These are phyloP conservation scores for Mobula hypostoma DNA, from an alignment of 2,113 vertebrate genomes.

Conservation along the genomic window DNA sequence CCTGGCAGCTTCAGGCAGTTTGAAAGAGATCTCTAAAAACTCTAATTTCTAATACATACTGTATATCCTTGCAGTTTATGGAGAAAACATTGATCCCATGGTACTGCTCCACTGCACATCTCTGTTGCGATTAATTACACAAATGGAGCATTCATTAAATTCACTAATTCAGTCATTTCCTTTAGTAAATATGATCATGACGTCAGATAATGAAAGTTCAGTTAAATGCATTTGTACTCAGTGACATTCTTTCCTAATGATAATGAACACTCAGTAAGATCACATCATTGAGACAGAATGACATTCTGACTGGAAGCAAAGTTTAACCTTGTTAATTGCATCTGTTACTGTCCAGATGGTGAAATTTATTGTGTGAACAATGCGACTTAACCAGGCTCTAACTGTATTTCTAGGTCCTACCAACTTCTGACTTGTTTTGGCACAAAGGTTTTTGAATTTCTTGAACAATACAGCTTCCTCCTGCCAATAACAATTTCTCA, in stretches of 20 bases:
- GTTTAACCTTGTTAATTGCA: not conserved
- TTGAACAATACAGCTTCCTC: constrained; percentile 24
- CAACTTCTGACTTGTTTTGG: not conserved
- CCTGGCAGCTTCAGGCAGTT: not conserved
- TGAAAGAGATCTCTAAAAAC: not conserved
- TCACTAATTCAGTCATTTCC: not conserved
- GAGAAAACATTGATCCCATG: no score
- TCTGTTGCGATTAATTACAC: not conserved
- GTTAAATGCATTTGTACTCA: not conserved
- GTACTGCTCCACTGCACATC: not conserved
- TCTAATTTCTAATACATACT: not conserved
- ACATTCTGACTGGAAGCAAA: not conserved
- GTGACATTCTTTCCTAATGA: not conserved
- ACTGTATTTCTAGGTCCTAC: not conserved
- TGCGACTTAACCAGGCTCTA: not conserved
- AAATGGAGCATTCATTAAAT: not conserved
- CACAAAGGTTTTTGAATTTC: not conserved
- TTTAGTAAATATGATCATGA: not conserved
- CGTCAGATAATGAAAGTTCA: not conserved
- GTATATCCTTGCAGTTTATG: not conserved
- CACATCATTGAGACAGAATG: not conserved
- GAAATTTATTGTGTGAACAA: not conserved
- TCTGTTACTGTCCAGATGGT: not conserved
- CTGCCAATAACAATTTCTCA: not conserved
- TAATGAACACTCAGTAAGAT: not conserved